Base-by-base conservation (phyloP, 2,888 invertebrate genomes). In the Hypselothyrea guttata region DNA sequence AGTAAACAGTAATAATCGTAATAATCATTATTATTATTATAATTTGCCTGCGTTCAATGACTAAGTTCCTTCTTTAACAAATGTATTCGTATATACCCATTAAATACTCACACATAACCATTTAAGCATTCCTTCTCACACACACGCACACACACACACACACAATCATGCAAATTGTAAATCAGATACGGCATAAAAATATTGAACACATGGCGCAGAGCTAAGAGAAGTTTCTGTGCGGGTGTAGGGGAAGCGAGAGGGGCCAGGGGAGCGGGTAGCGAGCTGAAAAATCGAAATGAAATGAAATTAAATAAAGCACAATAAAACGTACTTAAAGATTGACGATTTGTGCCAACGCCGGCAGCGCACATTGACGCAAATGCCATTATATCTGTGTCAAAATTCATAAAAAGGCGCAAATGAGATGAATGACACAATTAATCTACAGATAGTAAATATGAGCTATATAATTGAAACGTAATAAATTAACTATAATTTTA, bases 251-350 rank as follows among this genome's bases (percentile, higher is more conserved):
- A 18, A 7, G 1, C 11, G 15, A 1, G 15, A 22, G 7, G 30
- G 7, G 16, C 5, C n/a, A 4, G 7, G n/a, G 34, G n/a, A 42
- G 52, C 57, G 37, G 30, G 56, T 15, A 11, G 40, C 13, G 27
- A 53, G 56, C 59, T 53, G 73, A 58, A 61, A 81, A 69, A 74
- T 75, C 68, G 68, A 71, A 68, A 68, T 68, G 49, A 68, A 71
- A 71, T 78, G 59, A 78, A 78, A 82, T 78, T 75, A 82, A 78
- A 78, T 78, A 75, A 78, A 83, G 71, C 78, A 82, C 79, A 75
- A 78, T 78, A 83, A 78, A 83, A 79, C 71, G 83, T 78, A 79
- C 83, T 78, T 83, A 76, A 70, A 78, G 68, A 74, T 76, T 79
- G 74, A 83, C 76, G 78, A 78, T 59, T 68, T 65, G 41, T 53